Evolutionary conservation across 2,797 vertebrate genomes (phyloP), one percentile per base, ranked within the genome.

Genomic region (Pterois miles): DNA sequence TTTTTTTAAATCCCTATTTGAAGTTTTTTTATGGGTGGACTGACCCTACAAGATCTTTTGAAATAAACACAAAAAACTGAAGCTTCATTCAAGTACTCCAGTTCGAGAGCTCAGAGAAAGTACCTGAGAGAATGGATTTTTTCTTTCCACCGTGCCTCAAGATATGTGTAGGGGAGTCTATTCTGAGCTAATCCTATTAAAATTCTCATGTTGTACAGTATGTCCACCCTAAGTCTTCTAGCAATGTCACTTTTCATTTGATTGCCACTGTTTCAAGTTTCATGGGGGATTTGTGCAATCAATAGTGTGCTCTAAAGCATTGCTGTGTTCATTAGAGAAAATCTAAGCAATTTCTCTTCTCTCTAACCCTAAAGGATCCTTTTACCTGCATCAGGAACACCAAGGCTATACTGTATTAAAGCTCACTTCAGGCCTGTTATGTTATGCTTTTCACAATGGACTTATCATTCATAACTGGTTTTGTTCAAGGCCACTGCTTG

Each of bases 101-200:
- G 56, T 48, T 50, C 65, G 22, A 78, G n/a, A n/a, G 36, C 54
- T 75, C 12, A 52, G 43, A 68, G 43, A 76, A 72, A 60, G 53
- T 59, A 74, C 53, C 60, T 62, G 52, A 38, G 50, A 67, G 71
- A 87, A 69, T 69, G 16, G 43, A 13, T 36, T 16, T 23, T 23
- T 56, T 82, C 72, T 36, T 82, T 40, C 74, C 65, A 52, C 18
- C 9, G 6, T 59, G 57, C 67, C 81, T 80, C 18, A 9, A 36
- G 66, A 80, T 73, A 71, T 64, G 31, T 84, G 77, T 57, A 66
- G 54, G 60, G 73, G 29, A 81, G 64, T 72, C 69, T 74, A 46
- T 70, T 82, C 58, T 65, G 52, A 75, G 60, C 71, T 81, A 82
- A 89, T 88, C 76, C 83, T 71, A 82, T 89, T 90, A 78, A 84